Conservation (phyloP, 2,797 vertebrate species). For the Acanthurus tractus region DNA sequence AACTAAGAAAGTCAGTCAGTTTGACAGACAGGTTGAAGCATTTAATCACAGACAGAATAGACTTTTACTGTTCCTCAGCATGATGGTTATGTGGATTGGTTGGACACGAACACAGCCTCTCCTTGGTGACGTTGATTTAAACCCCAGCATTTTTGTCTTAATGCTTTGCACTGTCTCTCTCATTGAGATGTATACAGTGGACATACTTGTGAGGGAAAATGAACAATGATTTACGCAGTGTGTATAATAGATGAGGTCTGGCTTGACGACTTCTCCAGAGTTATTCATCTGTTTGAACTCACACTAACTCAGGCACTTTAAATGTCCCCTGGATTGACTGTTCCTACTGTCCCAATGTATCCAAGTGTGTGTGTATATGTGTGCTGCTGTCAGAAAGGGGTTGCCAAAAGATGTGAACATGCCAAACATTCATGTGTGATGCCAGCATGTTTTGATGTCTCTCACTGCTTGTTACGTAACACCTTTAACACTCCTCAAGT, state of each 20-base stretch:
- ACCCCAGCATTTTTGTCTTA: conserved; percentile 2
- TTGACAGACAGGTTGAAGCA: neutral
- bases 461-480: neutral
- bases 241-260: conserved; percentile 15
- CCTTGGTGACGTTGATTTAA: neutral
- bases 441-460: neutral
- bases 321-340: neutral
- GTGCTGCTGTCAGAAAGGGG: conserved; percentile 5
- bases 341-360: neutral
- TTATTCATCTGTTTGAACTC: conserved; percentile 18
- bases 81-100: conserved; percentile 6
- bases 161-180: conserved; percentile 18
- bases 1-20: too few relatives aligned
- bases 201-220: conserved; percentile 2
- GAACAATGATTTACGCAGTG: neutral
- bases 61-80: neutral
- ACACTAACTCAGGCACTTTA: neutral
- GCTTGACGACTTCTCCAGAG: neutral
- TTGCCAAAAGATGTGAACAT: conserved; percentile 2
- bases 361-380: neutral
- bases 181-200: conserved; percentile 11
- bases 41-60: neutral
- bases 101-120: neutral
- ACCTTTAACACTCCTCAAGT: neutral
- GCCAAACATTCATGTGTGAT: conserved; percentile 2